Base-by-base conservation (phyloP, 2,797 vertebrate genomes). In the Danionella dracula region DNA sequence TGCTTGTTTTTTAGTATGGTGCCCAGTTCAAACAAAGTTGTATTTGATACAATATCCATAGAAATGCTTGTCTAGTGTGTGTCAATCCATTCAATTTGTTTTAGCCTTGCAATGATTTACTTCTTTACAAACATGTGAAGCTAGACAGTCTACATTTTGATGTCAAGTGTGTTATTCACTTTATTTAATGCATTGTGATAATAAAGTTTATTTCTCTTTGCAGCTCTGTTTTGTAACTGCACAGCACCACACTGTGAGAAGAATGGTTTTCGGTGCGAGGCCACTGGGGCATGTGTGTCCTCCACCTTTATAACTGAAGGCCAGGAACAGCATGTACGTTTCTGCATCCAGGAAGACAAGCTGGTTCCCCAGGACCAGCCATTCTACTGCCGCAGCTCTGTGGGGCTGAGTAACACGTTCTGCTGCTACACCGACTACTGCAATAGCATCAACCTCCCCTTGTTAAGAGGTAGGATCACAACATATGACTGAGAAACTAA, bases 351-450 rank as follows among this genome's bases (percentile, higher is more conserved):
- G 1, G 82, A 82, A 21, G 91, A 87, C 5, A 88, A 93, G 2
- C 71, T 98, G 13, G 85, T 91, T 50, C 94, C 94, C 5, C 92
- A 88, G 0, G 94, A 94, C 49, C 93, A 94, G 23, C 95, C 95
- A 2, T 93, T 98, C 83, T 94, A 90, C 62, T 98, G 95, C 62
- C 89, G 89, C 68, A 90, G 94, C 17, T 92, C 93, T 0, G 90
- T 94, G 76, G 93, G 94, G 27, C 84, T 92, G n/a, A 86, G 93
- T 5, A 95, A 94, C 42, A 97, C 89, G 5, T 90, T 93, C 82
- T 98, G 96, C 89, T 98, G 96, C 88, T 93, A 95, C 76, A 90
- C 87, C 0, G 91, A 98, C 84, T 97, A 90, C 85, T 98, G 96
- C 88, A 98, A 98, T 86, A 95, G 90, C 82, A 89, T 95, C 0